Conservation (phyloP, 1,140 invertebrate species). For the Zaprionus ornatus region DNA sequence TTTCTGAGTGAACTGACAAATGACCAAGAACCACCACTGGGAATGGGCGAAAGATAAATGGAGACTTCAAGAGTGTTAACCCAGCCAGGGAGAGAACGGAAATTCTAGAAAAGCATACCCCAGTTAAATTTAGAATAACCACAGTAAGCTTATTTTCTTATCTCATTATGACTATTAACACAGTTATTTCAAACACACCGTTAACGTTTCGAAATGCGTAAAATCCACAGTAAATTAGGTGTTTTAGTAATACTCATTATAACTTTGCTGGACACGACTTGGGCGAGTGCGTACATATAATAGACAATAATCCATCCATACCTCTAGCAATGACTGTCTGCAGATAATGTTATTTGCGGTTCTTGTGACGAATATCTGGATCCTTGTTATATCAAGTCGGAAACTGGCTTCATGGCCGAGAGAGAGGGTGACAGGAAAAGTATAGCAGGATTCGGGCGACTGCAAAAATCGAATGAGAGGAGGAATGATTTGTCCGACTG, state of each 20-base stretch:
- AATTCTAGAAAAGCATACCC: not conserved
- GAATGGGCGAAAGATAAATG: not conserved
- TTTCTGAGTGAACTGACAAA: constrained; percentile 30
- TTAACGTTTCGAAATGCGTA: not conserved
- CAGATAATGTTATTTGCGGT: not conserved
- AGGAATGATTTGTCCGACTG: not conserved
- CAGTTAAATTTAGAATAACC: not conserved
- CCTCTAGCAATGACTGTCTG: not conserved
- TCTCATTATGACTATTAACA: not conserved
- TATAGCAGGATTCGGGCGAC: no score
- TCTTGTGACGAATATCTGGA: not conserved
- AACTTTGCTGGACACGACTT: not conserved
- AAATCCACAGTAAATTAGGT: not conserved
- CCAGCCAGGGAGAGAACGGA: not conserved
- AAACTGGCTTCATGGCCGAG: not conserved
- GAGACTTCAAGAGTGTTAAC: not conserved
- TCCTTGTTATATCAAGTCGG: not conserved
- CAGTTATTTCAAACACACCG: no score
- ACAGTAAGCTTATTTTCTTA: not conserved
- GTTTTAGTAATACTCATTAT: not conserved
- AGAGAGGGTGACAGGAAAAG: fast-evolving
- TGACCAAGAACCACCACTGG: not conserved
- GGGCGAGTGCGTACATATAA: not conserved
- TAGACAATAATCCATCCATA: not conserved
- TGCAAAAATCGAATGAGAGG: not conserved